Base-by-base conservation (phyloP, 2,888 invertebrate genomes). In the Allophyes oxyacanthae region DNA sequence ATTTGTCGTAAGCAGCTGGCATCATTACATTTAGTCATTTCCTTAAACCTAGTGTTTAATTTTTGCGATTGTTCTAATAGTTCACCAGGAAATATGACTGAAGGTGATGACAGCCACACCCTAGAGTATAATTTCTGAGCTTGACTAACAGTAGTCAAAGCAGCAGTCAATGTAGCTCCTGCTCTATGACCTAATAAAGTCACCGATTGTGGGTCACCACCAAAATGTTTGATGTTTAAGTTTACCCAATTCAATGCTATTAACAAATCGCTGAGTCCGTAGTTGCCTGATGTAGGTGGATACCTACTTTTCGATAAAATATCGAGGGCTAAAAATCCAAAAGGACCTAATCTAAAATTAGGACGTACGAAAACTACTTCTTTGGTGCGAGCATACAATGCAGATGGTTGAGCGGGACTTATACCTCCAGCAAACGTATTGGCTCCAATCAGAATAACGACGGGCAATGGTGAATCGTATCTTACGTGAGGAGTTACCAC, bases 291-390 rank as follows among this genome's bases (percentile, higher is more conserved):
- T 0, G 96, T 96, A 26, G 94, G 95, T 0, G 97, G 97, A 82
- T 97, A 96, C 14, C 95, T 95, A 0, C 96, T 93, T 72, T 96
- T 95, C 0, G 97, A 96, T 0, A 98, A 88, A 1, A 95, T 94
- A 55, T 96, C 96, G 5, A 96, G 90, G 0, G 98, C 96, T 44
- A 98, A 91, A 83, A 98, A 98, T 3, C 99, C 99, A 53, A 97
- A 95, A 44, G 96, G 95, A 0, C 96, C 97, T 59, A 97, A 89
- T 76, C 98, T 95, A 89, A 98, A 98, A 82, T 98, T 98, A 3
- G 98, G 98, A 62, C 97, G 95, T 1, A 98, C 98, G 83, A 97
- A 97, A 6, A 98, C 96, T 1, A 98, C 96, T 82, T 98, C 97
- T 59, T 96, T 96, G 2, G 96, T 95, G 42, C 96, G 95, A 0